A percentile compares a stretch with the other conserved stretches of the same genome.
Conservation (phyloP, 2,113 vertebrate genomes). For the Grallaria varia region DNA sequence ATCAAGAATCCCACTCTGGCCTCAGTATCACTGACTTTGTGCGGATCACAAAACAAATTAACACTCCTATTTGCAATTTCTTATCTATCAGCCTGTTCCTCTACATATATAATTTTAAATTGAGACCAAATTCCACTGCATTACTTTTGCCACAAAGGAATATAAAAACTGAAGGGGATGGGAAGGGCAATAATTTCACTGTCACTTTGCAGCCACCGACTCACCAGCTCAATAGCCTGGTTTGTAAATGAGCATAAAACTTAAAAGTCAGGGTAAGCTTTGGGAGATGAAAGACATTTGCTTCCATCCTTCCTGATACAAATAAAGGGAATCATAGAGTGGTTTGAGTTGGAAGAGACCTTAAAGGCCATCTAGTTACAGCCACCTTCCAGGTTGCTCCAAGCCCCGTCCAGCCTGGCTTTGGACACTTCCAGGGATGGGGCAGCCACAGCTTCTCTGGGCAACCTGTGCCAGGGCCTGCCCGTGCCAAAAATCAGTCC, state of each 20-base stretch:
- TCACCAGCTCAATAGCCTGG: background rate
- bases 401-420: fast-evolving
- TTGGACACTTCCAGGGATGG: background rate
- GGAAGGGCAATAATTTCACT: background rate
- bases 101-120: background rate
- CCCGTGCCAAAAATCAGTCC: background rate
- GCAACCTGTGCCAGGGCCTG: background rate
- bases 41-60: background rate
- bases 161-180: background rate
- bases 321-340: background rate
- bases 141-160: background rate
- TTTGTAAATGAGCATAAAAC: background rate
- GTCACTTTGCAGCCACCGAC: background rate
- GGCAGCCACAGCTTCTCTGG: background rate
- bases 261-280: background rate
- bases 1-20: background rate
- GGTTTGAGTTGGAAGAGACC: background rate
- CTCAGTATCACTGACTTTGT: background rate
- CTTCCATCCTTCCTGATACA: background rate
- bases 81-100: background rate
- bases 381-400: background rate
- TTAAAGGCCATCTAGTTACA: background rate
- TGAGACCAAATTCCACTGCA: background rate
- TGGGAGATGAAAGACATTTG: background rate
- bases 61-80: background rate